Evolutionary conservation across 2,797 vertebrate genomes (phyloP), one percentile per base, ranked within the genome.

Genomic region (Anabas testudineus): DNA sequence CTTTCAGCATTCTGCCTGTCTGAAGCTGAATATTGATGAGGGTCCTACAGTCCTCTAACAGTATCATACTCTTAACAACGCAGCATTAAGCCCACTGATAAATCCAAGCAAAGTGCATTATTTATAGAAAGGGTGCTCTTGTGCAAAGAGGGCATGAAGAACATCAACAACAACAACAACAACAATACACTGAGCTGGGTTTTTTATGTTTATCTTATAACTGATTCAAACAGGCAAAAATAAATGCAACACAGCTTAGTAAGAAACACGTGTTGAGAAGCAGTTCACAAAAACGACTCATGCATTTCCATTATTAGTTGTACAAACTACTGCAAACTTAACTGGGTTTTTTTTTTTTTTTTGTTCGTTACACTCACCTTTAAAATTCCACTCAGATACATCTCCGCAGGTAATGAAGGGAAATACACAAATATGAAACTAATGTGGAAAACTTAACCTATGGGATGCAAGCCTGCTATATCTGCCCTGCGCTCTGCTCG

Each of bases 51-150:
- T 59, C 39, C 61, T 77, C 69, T 51, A 77, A 81, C 60, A 67
- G 74, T 70, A 84, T 87, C 60, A 63, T 70, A 37, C 73, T 85
- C 81, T 71, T 74, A 90, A 79, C 80, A 87, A 70, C 70, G 39
- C 48, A 59, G 74, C 74, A 86, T 86, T 80, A 71, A 90, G 76
- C 64, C 82, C 47, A 56, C 71, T 51, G 79, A 90, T 71, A 71
- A 36, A 67, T 69, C 72, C 51, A 84, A 86, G 90, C 76, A 87
- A 90, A 89, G 83, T 74, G 86, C 84, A 91, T 91, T 88, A 92
- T 92, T 92, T 86, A 88, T 90, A 78, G 86, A 67, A 74, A 67
- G 68, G 66, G 32, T 22, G 42, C 74, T 72, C 46, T 63, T 28
- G 48, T 71, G 62, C 64, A 74, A 67, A 76, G 43, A 68, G 56